Conservation (phyloP, 2,888 invertebrate species). For the Sphaerophoria rueppellii region DNA sequence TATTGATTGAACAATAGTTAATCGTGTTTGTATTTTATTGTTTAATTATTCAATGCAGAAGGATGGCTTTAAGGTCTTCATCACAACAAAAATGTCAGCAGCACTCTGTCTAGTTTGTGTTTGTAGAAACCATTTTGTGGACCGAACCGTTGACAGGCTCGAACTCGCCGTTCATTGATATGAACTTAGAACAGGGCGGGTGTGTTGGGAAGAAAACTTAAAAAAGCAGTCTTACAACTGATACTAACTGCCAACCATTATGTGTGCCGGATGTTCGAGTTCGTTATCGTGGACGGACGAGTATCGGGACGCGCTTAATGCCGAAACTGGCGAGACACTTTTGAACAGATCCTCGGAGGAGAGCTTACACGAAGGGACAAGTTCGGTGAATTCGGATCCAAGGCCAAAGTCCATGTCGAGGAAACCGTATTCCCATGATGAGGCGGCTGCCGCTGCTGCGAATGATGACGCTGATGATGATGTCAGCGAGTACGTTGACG, state of each 20-base stretch:
- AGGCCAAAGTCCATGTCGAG: slow-evolving; percentile 83
- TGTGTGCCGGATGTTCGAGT: slow-evolving; percentile 84
- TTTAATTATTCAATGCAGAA: slow-evolving; percentile 26
- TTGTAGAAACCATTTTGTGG: slow-evolving; percentile 48
- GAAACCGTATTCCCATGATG: slow-evolving; percentile 81
- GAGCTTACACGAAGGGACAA: slow-evolving; percentile 83
- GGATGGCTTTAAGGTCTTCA: slow-evolving; percentile 2
- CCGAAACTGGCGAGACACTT: slow-evolving; percentile 80
- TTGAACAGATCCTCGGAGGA: slow-evolving; percentile 84
- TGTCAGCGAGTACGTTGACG: slow-evolving; percentile 79
- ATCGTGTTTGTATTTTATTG: slow-evolving; percentile 42
- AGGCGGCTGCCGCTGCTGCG: slow-evolving; percentile 75
- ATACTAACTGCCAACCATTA: slow-evolving; percentile 84
- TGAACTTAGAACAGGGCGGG: slow-evolving; percentile 61
- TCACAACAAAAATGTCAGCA: slow-evolving; percentile 13
- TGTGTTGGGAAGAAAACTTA: slow-evolving; percentile 65
- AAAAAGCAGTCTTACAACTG: slow-evolving; percentile 78
- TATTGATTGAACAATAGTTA: slow-evolving; percentile 58
- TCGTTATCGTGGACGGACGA: slow-evolving; percentile 81
- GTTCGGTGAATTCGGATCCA: slow-evolving; percentile 83
- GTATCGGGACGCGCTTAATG: slow-evolving; percentile 77
- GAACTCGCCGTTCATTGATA: slow-evolving; percentile 17
- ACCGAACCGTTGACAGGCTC: slow-evolving; percentile 24
- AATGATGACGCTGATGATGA: slow-evolving; percentile 78
- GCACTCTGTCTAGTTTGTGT: background rate